phyloP scores from a whole-genome alignment of 1,140 invertebrate genomes.

The Antheraea pernyi region DNA sequence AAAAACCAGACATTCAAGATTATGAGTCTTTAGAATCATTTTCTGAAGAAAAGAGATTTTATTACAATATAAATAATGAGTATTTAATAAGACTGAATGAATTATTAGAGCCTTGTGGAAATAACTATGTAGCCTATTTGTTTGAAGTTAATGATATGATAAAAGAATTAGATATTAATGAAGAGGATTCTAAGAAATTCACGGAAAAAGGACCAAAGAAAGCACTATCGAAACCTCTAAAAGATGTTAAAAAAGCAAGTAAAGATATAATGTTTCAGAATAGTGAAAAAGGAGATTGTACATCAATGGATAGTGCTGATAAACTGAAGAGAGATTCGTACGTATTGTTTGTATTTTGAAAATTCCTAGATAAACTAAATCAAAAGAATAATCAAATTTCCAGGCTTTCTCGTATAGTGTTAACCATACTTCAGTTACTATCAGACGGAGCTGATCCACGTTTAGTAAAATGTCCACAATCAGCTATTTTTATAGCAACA shows the following conservation, averaged over 20 bases:
- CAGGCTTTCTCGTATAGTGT: conserved; percentile 30
- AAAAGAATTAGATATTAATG: conserved; percentile 36
- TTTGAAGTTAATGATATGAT: conserved; percentile 53
- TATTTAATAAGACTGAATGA: conserved; percentile 46
- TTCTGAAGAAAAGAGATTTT: conserved; percentile 39
- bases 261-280: conserved; percentile 39
- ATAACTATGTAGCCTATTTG: conserved; percentile 35
- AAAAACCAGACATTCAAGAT: conserved; percentile 20
- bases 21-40: conserved; percentile 34
- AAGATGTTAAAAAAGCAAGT: conserved; percentile 45
- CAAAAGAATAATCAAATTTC: conserved; percentile 10
- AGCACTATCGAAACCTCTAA: conserved; percentile 37
- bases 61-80: conserved; percentile 37
- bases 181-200: conserved; percentile 47
- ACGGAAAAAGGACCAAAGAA: conserved; percentile 48
- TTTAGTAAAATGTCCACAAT: conserved; percentile 64
- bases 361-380: background rate
- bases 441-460: conserved; percentile 68
- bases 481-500: conserved; percentile 65
- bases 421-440: conserved; percentile 66
- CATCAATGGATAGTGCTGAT: conserved; percentile 31
- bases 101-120: conserved; percentile 22
- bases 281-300: conserved; percentile 34
- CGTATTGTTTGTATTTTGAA: conserved; percentile 15
- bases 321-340: conserved; percentile 42